Evolutionary conservation across 35 echinoderm and acorn worm genomes (phyloP).

Genomic region (Ophiothrix spiculata): DNA sequence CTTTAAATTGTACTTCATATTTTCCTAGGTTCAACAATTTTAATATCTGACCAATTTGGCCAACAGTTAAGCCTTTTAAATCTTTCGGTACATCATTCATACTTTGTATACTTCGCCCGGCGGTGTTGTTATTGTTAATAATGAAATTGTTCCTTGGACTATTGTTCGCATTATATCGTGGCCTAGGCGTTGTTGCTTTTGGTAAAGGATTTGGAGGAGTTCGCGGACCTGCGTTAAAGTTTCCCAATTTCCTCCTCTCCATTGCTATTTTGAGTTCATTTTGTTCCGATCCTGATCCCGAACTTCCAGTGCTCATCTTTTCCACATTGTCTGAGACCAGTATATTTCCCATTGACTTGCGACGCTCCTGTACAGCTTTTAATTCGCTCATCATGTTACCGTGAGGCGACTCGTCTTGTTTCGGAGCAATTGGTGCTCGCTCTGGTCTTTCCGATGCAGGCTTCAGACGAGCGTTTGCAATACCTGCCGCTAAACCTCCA

Average conservation of each 20-base stretch:
- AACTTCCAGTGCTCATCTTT: constrained; percentile 3
- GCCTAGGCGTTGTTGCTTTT: neutral
- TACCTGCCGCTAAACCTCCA: constrained; percentile 30
- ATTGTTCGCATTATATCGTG: neutral
- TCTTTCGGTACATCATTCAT: constrained; percentile 52
- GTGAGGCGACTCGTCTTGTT: constrained; percentile 9
- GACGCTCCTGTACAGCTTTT: constrained; percentile 21
- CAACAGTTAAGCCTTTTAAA: constrained; percentile 49
- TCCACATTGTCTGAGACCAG: neutral
- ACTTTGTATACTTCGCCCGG: neutral
- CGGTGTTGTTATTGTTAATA: neutral
- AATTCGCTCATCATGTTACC: constrained; percentile 53
- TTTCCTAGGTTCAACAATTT: constrained; percentile 66
- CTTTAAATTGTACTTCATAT: constrained; percentile 59
- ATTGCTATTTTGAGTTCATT: constrained; percentile 1
- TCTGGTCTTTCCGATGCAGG: constrained; percentile 3
- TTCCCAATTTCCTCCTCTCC: neutral
- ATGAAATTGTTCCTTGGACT: neutral
- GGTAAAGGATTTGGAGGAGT: constrained; percentile 24
- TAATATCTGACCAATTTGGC: constrained; percentile 66
- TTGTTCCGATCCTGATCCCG: neutral
- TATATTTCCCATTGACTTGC: neutral
- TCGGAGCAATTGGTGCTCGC: neutral
- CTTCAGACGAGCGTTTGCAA: constrained; percentile 15
- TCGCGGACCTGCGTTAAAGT: neutral